Percentiles rank a stretch among this genome's conserved stretches.
phyloP scores from a whole-genome alignment of 1,140 invertebrate genomes.

The Andricus grossulariae region DNA sequence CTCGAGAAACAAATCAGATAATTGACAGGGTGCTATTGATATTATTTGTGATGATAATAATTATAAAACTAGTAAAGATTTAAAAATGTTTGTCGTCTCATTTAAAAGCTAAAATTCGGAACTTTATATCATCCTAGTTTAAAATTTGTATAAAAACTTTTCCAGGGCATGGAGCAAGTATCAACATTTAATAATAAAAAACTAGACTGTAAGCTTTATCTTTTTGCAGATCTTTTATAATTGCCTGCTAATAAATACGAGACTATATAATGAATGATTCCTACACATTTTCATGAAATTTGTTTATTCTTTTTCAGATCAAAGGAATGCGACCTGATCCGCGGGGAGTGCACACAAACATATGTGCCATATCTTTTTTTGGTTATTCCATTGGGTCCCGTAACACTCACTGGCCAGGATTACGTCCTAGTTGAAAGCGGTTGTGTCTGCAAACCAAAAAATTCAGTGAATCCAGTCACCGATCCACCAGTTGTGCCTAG shows the following conservation, averaged over 20 bases:
- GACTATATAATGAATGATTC: slow-evolving; percentile 1
- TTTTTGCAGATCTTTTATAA: too few relatives aligned
- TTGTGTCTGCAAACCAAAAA: slow-evolving; percentile 92
- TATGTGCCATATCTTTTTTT: slow-evolving; percentile 94
- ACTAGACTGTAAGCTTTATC: too few relatives aligned
- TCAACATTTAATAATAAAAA: too few relatives aligned
- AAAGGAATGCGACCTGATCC: slow-evolving; percentile 90
- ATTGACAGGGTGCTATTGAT: too few relatives aligned
- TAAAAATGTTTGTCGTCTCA: too few relatives aligned
- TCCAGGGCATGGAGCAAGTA: too few relatives aligned
- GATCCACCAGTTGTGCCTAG: slow-evolving; percentile 65
- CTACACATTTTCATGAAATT: not conserved
- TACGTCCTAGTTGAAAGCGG: slow-evolving; percentile 95
- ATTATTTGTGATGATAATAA: too few relatives aligned
- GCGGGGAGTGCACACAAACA: slow-evolving; percentile 93
- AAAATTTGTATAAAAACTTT: too few relatives aligned
- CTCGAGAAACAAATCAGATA: too few relatives aligned
- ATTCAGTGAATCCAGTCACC: slow-evolving; percentile 64
- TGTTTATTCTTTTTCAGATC: slow-evolving; percentile 77
- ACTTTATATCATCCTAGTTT: too few relatives aligned
- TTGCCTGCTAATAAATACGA: not conserved
- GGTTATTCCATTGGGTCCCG: slow-evolving; percentile 91
- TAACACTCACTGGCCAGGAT: slow-evolving; percentile 93
- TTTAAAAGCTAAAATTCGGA: too few relatives aligned
- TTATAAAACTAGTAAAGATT: too few relatives aligned